These are phyloP conservation scores for Subacronicta megacephala DNA, from an alignment of 2,888 invertebrate genomes.

Conservation along the genomic window DNA sequence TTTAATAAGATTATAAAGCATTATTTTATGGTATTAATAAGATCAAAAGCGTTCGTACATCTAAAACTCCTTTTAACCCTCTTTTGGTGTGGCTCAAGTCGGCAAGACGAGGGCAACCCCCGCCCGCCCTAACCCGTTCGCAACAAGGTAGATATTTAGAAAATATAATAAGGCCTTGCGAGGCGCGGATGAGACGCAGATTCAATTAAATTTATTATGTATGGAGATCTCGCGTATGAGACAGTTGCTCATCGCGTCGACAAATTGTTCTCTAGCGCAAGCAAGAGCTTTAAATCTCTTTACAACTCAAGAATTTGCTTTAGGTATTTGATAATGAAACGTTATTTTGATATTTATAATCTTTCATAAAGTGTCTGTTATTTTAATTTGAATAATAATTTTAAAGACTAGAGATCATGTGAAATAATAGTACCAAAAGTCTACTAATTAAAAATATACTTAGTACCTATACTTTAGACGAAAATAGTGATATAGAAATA, in stretches of 20 bases:
- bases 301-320: constrained; percentile 33
- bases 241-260: constrained; percentile 83
- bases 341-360: not conserved
- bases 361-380: not conserved
- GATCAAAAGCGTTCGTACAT: constrained; percentile 92
- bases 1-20: constrained; percentile 94
- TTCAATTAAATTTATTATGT: constrained; percentile 90
- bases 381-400: not conserved
- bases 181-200: constrained; percentile 85
- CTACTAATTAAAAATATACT: too few species aligned
- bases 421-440: too few species aligned
- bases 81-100: constrained; percentile 81
- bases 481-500: too few species aligned
- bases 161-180: constrained; percentile 84
- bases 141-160: constrained; percentile 83
- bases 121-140: constrained; percentile 76
- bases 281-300: constrained; percentile 68
- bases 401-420: not conserved
- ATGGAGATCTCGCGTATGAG: constrained; percentile 86
- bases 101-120: constrained; percentile 87
- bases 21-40: constrained; percentile 94
- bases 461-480: too few species aligned
- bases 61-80: constrained; percentile 90
- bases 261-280: constrained; percentile 77
- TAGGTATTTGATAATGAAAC: not conserved